Base-by-base conservation (phyloP, 2,113 vertebrate species). In the Xenopus tropicalis region DNA sequence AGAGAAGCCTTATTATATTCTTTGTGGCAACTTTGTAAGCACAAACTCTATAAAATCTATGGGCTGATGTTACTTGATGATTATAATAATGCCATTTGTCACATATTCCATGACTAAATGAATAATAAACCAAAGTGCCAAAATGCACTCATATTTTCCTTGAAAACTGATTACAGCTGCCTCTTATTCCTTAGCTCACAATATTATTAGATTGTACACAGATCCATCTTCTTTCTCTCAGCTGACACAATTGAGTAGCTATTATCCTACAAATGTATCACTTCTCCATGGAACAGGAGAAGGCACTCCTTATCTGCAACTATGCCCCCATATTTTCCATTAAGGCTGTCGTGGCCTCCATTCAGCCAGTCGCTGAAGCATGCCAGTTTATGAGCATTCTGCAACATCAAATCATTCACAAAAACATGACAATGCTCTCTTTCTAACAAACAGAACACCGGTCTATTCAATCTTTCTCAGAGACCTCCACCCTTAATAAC, bases 321-420 rank as follows among this genome's bases (percentile, higher is more conserved):
- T 61, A 43, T 75, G 44, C 58, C 44, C 29, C 42, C 59, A 42
- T 61, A 62, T 75, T 61, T 74, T 24, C 73, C 44, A 69, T 75
- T 69, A 62, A 56, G 19, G 43, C 20, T 74, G 65, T 68, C 68
- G 72, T 21, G 14, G 66, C 23, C 63, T 68, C 65, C 65, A 68
- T 68, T 48, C 72, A 61, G 24, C 64, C 13, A 24, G 58, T 63
- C 66, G 44, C 16, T 56, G 73, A 75, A 68, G 73, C 73, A 20
- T 75, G 23, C 24, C 37, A 58, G 57, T 75, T 48, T 51, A 58
- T 75, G 58, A 69, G 46, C 46, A 63, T 42, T 11, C 56, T 12
- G 44, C 62, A 57, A 69, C 72, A 74, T 69, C n/a, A 62, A 75
- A 75, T 69, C 73, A 75, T 63, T 75, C 73, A 69, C 66, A 25